Conservation (phyloP, 2,113 vertebrate genomes). For the Chloropsis cyanopogon region DNA sequence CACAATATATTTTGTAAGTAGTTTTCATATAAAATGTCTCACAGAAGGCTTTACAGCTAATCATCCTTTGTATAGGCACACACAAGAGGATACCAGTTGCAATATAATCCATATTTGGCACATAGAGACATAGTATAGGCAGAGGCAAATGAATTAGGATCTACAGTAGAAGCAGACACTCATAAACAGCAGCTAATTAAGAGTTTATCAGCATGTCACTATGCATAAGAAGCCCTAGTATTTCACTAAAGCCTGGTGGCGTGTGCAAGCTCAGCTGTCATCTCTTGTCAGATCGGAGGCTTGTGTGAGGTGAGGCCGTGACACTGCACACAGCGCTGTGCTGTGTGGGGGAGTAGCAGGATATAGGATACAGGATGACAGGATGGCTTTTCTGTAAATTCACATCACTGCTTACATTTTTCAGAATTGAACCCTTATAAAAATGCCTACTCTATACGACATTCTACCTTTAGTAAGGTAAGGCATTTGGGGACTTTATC, state of each 20-base stretch:
- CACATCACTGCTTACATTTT: background rate
- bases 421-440: background rate
- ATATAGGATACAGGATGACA: background rate
- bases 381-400: background rate
- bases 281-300: background rate
- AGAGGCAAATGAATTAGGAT: background rate
- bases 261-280: background rate
- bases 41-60: slow-evolving; percentile 46
- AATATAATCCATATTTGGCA: background rate
- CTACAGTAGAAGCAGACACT: background rate
- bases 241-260: background rate
- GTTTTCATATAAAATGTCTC: slow-evolving; percentile 4
- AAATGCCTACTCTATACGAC: background rate
- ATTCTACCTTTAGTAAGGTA: background rate
- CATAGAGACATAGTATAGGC: background rate
- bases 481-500: background rate
- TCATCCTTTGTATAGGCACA: background rate
- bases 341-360: background rate
- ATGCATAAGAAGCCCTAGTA: background rate
- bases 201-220: slow-evolving; percentile 38
- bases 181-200: slow-evolving; percentile 30
- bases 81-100: background rate
- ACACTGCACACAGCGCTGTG: background rate
- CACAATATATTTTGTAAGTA: background rate
- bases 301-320: background rate